Conservation (phyloP, 1,140 invertebrate species). For the Habropoda laboriosa region DNA sequence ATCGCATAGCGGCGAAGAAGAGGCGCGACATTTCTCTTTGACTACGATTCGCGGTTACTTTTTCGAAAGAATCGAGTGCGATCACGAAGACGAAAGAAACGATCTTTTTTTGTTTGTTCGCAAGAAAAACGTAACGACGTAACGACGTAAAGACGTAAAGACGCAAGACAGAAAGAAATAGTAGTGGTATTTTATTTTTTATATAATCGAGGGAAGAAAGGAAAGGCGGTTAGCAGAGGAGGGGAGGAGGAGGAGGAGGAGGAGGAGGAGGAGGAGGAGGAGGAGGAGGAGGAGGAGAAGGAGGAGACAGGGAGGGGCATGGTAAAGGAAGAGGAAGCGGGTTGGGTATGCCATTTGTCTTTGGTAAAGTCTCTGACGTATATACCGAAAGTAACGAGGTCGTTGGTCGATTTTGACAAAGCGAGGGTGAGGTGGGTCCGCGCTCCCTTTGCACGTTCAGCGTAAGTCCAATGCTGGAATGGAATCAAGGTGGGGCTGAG, state of each 20-base stretch:
- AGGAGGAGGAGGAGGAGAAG: no score
- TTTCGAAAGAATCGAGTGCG: neutral
- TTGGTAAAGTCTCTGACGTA: constrained; percentile 38
- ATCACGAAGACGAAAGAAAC: no score
- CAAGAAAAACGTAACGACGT: no score
- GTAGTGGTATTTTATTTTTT: no score
- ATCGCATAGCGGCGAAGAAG: neutral
- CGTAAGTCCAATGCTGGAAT: constrained; percentile 21
- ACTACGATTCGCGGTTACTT: neutral
- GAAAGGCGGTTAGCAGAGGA: no score
- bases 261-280: no score
- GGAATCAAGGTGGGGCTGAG: constrained; percentile 37
- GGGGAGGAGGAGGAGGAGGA: no score
- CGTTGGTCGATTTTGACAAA: neutral
- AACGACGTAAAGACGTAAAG: no score
- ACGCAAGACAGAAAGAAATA: no score
- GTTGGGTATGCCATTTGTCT: neutral
- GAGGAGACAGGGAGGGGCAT: no score
- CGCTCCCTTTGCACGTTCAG: neutral
- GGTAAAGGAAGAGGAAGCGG: neutral
- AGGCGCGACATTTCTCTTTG: neutral
- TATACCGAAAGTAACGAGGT: constrained; percentile 52
- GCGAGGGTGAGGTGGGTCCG: constrained; percentile 9
- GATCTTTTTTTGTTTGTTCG: no score
- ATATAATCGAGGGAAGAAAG: no score